Base-by-base conservation (phyloP, 2,888 invertebrate genomes). In the Temnothorax rugatulus region DNA sequence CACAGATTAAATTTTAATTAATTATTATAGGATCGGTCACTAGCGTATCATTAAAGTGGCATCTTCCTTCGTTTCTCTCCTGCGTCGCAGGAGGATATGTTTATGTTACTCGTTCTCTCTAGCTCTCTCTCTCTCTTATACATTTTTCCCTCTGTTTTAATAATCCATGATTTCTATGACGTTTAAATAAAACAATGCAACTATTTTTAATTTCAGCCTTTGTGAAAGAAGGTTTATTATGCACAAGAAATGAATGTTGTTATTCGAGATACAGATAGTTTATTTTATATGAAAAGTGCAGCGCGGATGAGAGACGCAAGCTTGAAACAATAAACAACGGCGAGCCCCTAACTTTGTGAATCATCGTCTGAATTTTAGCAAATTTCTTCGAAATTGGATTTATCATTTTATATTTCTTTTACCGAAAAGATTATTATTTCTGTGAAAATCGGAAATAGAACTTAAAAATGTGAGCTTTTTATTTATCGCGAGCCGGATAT, bases 291-390 rank as follows among this genome's bases (percentile, higher is more conserved):
- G 44, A 71, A 59, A 59, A 71, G 7, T 21, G 8, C 38, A 79
- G 21, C 38, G 21, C 21, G 44, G 25, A 71, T 21, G 7, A 7
- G 5, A 57, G 21, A 69, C 21, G 21, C 18, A 8, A 59, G 25
- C n/a, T 73, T 71, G 21, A 71, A 47, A 79, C 18, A 79, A 79
- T n/a, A 81, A 50, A 59, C 38, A 59, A 47, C 15, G 11, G 5
- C 15, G 34, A 38, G 2, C 47, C 18, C 7, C n/a, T 21, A 50
- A 59, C 50, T 81, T 59, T 38, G 25, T 81, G 73, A 81, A 50
- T 71, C 18, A 71, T 47, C 11, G 9, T 1, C 13, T 57, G 34
- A 47, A 69, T 59, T 47, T 79, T 34, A 38, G 29, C 4, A 7
- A 66, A 44, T 3, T 29, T 54, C 15, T 69, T 41, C 3, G 29